A percentile compares a stretch with the other conserved stretches of the same genome.
Evolutionary conservation across 1,140 invertebrate species (phyloP).

Genomic region (Formica selysi): DNA sequence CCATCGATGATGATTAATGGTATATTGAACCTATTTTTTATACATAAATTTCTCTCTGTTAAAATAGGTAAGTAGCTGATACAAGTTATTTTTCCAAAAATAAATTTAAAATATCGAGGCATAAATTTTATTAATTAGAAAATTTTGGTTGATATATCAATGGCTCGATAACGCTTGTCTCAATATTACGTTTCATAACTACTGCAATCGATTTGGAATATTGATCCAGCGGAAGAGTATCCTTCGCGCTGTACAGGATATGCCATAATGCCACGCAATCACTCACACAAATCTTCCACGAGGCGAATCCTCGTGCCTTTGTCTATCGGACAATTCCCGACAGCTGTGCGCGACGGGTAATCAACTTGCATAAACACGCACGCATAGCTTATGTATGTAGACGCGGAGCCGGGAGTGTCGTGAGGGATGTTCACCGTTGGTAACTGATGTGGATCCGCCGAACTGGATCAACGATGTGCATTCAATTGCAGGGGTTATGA

Average conservation of each 20-base stretch:
- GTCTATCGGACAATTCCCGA: conserved; percentile 56
- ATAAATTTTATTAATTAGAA: background rate
- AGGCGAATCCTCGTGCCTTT: conserved; percentile 55
- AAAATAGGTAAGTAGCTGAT: background rate
- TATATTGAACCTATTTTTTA: background rate
- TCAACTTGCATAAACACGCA: conserved; percentile 62
- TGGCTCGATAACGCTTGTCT: background rate
- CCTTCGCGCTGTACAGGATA: conserved; percentile 4
- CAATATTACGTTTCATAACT: no score
- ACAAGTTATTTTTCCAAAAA: background rate
- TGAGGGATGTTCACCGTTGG: conserved; percentile 54
- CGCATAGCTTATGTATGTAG: conserved; percentile 44
- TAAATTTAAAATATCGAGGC: background rate
- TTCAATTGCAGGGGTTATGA: conserved; percentile 43
- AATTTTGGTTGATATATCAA: background rate
- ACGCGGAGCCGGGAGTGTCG: conserved; percentile 20
- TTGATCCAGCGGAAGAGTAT: conserved; percentile 46
- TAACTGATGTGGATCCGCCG: conserved; percentile 55
- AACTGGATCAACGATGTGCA: conserved; percentile 43
- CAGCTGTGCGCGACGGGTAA: conserved; percentile 58
- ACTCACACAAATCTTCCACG: conserved; percentile 53
- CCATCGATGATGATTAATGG: conserved; percentile 10
- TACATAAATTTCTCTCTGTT: background rate
- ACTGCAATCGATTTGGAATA: conserved; percentile 16
- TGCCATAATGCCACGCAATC: conserved; percentile 39